Conservation (phyloP, 2,113 vertebrate genomes). For the Heterocephalus glaber region DNA sequence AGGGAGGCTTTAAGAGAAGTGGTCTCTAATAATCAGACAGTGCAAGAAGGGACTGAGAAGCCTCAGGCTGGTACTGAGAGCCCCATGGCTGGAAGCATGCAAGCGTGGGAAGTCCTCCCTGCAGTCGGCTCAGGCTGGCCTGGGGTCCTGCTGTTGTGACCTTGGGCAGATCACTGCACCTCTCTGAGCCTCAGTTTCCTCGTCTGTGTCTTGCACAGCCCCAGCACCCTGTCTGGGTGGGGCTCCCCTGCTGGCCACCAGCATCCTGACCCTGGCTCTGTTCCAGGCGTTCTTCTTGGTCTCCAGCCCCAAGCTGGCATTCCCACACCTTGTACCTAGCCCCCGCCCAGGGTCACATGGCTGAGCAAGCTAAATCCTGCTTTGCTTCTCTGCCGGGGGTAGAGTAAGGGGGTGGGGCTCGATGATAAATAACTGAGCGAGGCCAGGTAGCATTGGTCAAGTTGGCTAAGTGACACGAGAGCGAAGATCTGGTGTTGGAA, state of each 20-base stretch:
- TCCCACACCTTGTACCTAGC: neutral
- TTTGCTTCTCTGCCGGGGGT: neutral
- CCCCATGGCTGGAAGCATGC: neutral
- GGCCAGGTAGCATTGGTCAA: neutral
- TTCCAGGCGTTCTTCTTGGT: neutral
- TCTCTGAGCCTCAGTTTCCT: constrained; percentile 21
- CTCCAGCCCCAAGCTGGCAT: neutral
- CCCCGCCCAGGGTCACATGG: neutral
- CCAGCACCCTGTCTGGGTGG: neutral
- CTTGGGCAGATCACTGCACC: neutral
- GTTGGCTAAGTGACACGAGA: neutral
- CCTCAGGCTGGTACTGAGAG: neutral
- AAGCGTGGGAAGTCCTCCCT: neutral
- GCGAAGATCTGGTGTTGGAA: neutral
- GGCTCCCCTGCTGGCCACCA: neutral
- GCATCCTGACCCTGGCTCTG: neutral
- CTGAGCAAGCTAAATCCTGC: neutral
- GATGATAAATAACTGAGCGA: fast-evolving
- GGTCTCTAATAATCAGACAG: neutral
- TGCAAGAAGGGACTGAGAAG: neutral
- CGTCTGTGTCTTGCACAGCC: neutral
- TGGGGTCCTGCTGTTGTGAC: neutral
- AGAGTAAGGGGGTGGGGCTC: fast-evolving
- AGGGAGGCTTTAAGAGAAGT: neutral
- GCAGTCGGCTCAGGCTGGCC: neutral